Conservation (phyloP, 2,797 vertebrate genomes). For the Phoebastria nigripes region DNA sequence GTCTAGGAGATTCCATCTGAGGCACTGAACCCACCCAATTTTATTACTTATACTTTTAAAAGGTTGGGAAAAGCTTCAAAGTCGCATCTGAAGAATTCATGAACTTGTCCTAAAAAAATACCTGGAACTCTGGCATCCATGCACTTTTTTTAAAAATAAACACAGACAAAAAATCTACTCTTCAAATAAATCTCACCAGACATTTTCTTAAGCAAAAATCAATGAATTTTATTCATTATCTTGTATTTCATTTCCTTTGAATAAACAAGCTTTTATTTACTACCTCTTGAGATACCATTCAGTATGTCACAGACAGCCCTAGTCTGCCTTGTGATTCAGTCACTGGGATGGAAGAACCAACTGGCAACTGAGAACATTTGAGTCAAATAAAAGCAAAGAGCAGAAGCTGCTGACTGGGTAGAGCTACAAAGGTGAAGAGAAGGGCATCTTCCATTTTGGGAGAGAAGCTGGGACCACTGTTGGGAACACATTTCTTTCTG, state of each 20-base stretch:
- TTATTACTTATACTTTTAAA: slow-evolving; percentile 63
- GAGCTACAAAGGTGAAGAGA: neutral
- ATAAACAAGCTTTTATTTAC: slow-evolving; percentile 13
- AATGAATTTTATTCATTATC: neutral
- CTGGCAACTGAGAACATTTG: neutral
- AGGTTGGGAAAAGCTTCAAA: slow-evolving; percentile 66
- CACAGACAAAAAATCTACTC: neutral
- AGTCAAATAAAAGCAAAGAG: neutral
- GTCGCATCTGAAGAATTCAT: slow-evolving; percentile 31
- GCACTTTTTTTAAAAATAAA: neutral
- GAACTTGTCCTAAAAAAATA: slow-evolving; percentile 43
- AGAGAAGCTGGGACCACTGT: neutral
- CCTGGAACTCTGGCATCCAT: slow-evolving; percentile 29
- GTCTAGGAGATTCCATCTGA: slow-evolving; percentile 56
- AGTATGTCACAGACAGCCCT: neutral
- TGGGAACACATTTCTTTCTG: neutral
- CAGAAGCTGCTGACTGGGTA: neutral
- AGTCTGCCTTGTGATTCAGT: neutral
- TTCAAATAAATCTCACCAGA: slow-evolving; percentile 13
- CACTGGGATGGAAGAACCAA: neutral
- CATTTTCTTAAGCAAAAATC: slow-evolving; percentile 19
- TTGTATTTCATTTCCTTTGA: slow-evolving; percentile 27
- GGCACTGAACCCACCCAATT: slow-evolving; percentile 58
- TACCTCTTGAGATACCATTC: neutral
- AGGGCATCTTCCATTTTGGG: neutral